Evolutionary conservation across 2,888 invertebrate species (phyloP), one percentile per base, ranked within the genome.

Genomic region (Dorcus parallelipipedus): DNA sequence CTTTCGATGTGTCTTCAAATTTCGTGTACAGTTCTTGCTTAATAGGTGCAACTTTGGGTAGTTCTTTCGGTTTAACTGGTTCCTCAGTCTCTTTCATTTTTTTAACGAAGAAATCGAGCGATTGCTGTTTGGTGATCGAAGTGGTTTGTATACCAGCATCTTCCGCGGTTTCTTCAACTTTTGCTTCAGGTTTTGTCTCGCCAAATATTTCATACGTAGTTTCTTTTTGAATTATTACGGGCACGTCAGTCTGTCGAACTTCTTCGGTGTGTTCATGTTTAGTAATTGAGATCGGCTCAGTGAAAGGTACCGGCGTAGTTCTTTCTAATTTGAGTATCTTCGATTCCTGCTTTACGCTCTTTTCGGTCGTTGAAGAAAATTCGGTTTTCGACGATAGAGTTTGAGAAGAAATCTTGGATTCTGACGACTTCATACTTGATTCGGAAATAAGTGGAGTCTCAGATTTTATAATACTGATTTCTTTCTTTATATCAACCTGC

Each of bases 81-180:
- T 75, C 71, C 41, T 81, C 82, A 39, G 70, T 73, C 61, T 81
- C 81, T 66, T 83, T 83, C 43, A 87, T 83, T 73, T 86, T 84
- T 10, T 83, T 84, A 59, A 86, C 86, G 68, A 88, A 88, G 71
- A 84, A 88, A 67, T 85, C 86, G 49, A 86, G 77, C 1, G 88
- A 87, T 54, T 85, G 84, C 63, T 86, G 82, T 66, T 84, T 87
- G 5, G 85, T 82, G 60, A 87, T 86, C 6, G 84, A 84, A 40
- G 80, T 79, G 0, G 82, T 83, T 72, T 86, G 84, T 57, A 84
- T 78, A 8, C 76, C 76, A 43, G 64, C 62, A 23, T 69, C 68
- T 52, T 65, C 64, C 40, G 56, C 45, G 53, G 75, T 72, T 54
- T 71, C 69, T 23, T 61, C 65, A 54, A 69, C 64, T 4, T 65